Evolutionary conservation across 2,113 vertebrate species (phyloP), one percentile per base, ranked within the genome.

Genomic region (Toxotes jaculatrix): DNA sequence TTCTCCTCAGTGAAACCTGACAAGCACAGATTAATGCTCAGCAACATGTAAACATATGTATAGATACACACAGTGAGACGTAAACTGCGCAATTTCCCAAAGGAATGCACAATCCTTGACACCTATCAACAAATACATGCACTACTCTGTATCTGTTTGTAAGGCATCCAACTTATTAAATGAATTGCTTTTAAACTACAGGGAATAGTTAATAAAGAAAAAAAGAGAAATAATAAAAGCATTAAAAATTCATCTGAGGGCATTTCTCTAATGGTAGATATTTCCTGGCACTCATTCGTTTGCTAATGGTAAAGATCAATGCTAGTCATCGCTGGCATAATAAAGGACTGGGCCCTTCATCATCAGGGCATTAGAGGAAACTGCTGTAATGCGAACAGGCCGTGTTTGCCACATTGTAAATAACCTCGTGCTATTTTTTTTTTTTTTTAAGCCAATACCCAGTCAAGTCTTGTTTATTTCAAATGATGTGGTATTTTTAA

Each of bases 221-320:
- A 1, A 27, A 27, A 27, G 27, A 27, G 27, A 27, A 27, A 27
- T 27, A 27, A 69, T 34, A 4, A 4, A n/a, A 14, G 4, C 17
- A 51, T 36, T 67, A 67, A 56, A 4, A 32, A 42, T 23, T 27
- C 42, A 71, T 63, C 9, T 43, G 55, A 51, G 4, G 14, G 11
- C 0, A 8, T 67, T n/a, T 83, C 56, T 61, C 23, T 79, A 72
- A 61, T 14, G 9, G 49, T 55, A 74, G 62, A 47, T 43, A 47
- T 69, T 56, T 77, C 23, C 56, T 72, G 57, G 65, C 77, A 79
- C 59, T 27, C 5, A 0, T 43, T 75, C 62, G 55, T 80, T 69
- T 75, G 40, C 56, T 86, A 73, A 82, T 77, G 45, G 73, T 57
- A 64, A 73, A 68, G 72, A 91, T 82, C 65, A 86, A 80, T 84